Evolutionary conservation across 2,888 invertebrate species (phyloP).

Genomic region (Alloplasta piceator): DNA sequence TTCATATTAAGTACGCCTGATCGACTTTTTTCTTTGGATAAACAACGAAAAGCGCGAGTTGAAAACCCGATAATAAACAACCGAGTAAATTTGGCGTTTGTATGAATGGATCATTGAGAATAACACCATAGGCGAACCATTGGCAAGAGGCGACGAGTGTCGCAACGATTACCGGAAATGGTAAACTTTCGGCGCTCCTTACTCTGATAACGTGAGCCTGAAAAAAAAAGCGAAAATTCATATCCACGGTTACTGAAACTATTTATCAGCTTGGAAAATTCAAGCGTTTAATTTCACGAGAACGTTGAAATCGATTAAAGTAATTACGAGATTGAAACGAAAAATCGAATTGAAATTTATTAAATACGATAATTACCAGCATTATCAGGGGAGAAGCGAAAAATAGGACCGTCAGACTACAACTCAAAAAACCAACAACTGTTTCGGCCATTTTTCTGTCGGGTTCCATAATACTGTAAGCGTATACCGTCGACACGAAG

Average conservation of each 20-base stretch:
- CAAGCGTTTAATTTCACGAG: too few relatives aligned
- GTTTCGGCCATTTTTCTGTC: conserved; percentile 85
- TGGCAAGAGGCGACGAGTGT: conserved; percentile 92
- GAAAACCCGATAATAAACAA: conserved; percentile 88
- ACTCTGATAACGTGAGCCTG: conserved; percentile 90
- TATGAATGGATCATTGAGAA: conserved; percentile 91
- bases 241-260: neutral
- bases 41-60: conserved; percentile 90
- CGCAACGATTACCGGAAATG: conserved; percentile 93
- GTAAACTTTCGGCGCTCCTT: conserved; percentile 93
- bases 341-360: conserved; percentile 2
- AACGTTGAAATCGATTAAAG: too few relatives aligned
- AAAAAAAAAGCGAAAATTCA: conserved; percentile 60
- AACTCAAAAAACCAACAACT: conserved; percentile 89
- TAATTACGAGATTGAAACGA: too few relatives aligned
- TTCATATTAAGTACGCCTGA: conserved; percentile 75
- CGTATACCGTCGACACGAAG: conserved; percentile 85
- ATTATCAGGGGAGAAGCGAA: conserved; percentile 93
- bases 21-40: conserved; percentile 85
- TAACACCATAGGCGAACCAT: conserved; percentile 93
- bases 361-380: conserved; percentile 84
- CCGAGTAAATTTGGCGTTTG: conserved; percentile 92
- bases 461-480: conserved; percentile 86
- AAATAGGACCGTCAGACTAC: conserved; percentile 90
- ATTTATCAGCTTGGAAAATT: too few relatives aligned